Evolutionary conservation across 2,113 vertebrate species (phyloP), one percentile per base, ranked within the genome.

Genomic region (Osmerus mordax): DNA sequence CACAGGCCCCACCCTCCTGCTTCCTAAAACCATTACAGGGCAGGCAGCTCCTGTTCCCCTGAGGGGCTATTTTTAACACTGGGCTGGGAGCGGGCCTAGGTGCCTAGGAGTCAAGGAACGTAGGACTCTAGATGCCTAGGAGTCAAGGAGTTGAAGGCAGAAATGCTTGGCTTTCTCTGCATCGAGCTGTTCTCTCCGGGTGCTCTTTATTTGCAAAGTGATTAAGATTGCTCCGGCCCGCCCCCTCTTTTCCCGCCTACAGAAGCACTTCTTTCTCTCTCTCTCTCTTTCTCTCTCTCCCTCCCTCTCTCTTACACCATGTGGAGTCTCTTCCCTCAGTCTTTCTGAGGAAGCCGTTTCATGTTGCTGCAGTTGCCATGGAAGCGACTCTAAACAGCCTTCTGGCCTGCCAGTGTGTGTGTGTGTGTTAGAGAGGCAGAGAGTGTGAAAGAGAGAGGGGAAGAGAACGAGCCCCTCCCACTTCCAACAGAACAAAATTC

Each of bases 381-480:
- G 84, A 73, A 56, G 86, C 65, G 0, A 13, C 32, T 66, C 47
- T 61, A 77, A 85, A 86, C 82, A 85, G 51, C 28, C 58, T 29
- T 58, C 16, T 71, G 61, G 63, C 69, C 70, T 1, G 3, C 69
- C 51, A 66, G 62, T 41, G 18, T 60, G 18, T 47, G 47, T 47
- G 23, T 53, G 66, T 18, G 18, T 47, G 15, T 65, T 14, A 18
- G 29, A 15, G 28, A 36, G 32, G 28, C 51, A 21, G 62, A 29
- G n/a, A 11, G 62, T 9, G 53, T 67, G 65, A 9, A 65, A 28
- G 25, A 28, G 25, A 28, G 25, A 28, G 25, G 25, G 25, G 3
- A 23, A 21, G 59, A 18, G 11, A 21, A 1, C 8, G 11, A 47
- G 29, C 12, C 19, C 9, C n/a, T 61, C 16, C 21, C 32, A 19